Base-by-base conservation (phyloP, 2,113 vertebrate genomes). In the Sylvia atricapilla region DNA sequence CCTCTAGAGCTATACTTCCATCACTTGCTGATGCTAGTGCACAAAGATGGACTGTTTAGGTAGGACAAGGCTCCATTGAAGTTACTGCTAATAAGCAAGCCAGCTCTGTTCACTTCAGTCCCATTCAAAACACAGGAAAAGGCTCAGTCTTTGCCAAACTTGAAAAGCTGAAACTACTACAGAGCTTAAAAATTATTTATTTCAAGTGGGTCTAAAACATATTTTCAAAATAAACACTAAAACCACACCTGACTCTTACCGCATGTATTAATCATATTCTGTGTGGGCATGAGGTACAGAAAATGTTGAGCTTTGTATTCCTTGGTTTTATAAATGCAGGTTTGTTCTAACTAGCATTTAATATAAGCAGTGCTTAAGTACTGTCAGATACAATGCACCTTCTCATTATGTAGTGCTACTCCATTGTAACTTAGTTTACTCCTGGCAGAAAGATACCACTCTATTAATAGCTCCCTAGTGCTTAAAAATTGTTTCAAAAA, bases 11-110 rank as follows among this genome's bases (percentile, higher is more conserved):
- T 94, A 41, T 46, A 39, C 90, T 88, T 79, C 16, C 7, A 59
- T 92, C 86, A 78, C 0, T 56, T 82, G 44, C 80, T 89, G 90
- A 35, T 87, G 39, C 24, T 92, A 37, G 24, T 47, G 23, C 44
- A 76, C 70, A 87, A 96, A 96, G 95, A 96, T 96, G 67, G 73
- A 92, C 96, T 97, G 95, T 97, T 96, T 95, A 75, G 70, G 84
- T 86, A 84, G 90, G 87, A 97, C 96, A 97, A 96, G 88, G 85
- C 86, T 90, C 74, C 85, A 87, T 95, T 97, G 96, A 97, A 94
- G 76, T 92, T 89, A 31, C 72, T 95, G 69, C 77, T 97, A 94
- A 83, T 94, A 90, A 91, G 84, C 84, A 87, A 89, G 84, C 91
- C 59, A 88, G 72, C 69, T 84, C 72, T 94, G 89, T 94, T 97